phyloP scores from a whole-genome alignment of 2,797 vertebrate genomes.

The Champsocephalus esox region DNA sequence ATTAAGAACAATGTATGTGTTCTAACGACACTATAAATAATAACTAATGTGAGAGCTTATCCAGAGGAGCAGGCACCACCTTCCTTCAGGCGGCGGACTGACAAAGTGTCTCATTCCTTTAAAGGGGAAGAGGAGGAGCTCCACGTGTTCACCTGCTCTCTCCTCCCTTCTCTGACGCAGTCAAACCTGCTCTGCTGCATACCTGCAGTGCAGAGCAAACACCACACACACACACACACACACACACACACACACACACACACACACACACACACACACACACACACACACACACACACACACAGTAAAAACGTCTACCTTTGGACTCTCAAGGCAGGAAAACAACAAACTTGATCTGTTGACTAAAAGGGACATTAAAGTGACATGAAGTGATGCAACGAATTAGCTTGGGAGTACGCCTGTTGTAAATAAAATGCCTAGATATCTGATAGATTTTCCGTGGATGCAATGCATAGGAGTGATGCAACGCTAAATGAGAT shows the following conservation, averaged over 20 bases:
- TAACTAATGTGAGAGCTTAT: not conserved
- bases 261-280: too few species aligned
- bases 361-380: not conserved
- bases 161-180: slow-evolving; percentile 40
- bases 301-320: slow-evolving; percentile 11
- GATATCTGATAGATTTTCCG: not conserved
- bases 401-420: not conserved
- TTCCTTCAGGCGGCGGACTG: slow-evolving; percentile 68
- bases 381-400: not conserved
- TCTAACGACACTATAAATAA: not conserved
- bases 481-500: slow-evolving; percentile 11
- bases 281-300: not conserved
- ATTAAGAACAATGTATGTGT: not conserved
- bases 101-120: slow-evolving; percentile 10
- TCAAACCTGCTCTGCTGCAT: slow-evolving; percentile 73
- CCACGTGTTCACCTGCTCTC: slow-evolving; percentile 4
- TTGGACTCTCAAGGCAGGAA: slow-evolving; percentile 26
- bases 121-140: slow-evolving; percentile 26
- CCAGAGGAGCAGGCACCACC: not conserved
- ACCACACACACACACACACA: too few species aligned
- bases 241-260: too few species aligned
- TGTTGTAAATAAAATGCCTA: not conserved
- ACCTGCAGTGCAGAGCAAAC: slow-evolving; percentile 22
- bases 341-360: not conserved
- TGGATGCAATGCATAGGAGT: not conserved